phyloP scores from a whole-genome alignment of 2,888 invertebrate genomes.

The Podabrus alpinus region DNA sequence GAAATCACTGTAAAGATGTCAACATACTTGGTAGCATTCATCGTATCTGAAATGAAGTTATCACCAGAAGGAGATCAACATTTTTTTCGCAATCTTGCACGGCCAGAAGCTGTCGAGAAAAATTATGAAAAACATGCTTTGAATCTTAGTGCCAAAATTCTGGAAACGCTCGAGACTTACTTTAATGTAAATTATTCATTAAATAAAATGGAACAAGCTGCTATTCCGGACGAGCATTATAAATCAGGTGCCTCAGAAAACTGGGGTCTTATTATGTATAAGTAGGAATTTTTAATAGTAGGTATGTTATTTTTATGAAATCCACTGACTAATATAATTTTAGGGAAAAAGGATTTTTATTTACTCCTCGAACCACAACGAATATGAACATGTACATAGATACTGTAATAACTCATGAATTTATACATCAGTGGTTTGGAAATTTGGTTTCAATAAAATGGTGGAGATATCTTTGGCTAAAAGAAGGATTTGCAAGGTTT shows the following conservation, averaged over 20 bases:
- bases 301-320: no score
- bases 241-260: constrained; percentile 87
- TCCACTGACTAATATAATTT: neutral
- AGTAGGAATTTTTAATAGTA: constrained; percentile 51
- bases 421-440: constrained; percentile 63
- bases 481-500: constrained; percentile 61
- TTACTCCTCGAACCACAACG: neutral
- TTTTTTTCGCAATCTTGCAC: constrained; percentile 23
- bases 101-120: constrained; percentile 30
- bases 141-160: neutral
- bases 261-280: constrained; percentile 84
- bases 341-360: neutral
- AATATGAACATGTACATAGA: constrained; percentile 4
- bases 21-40: constrained; percentile 80
- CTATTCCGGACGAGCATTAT: constrained; percentile 73
- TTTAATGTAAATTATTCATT: neutral
- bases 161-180: constrained; percentile 44
- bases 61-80: neutral
- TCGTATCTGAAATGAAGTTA: constrained; percentile 70
- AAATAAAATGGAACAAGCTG: constrained; percentile 75
- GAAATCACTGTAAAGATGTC: constrained; percentile 63
- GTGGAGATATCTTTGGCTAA: constrained; percentile 55
- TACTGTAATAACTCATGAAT: constrained; percentile 58
- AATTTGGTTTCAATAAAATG: constrained; percentile 51
- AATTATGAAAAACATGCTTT: neutral